Evolutionary conservation across 2,888 invertebrate species (phyloP), one percentile per base, ranked within the genome.

Genomic region (Phaonia tiefii): DNA sequence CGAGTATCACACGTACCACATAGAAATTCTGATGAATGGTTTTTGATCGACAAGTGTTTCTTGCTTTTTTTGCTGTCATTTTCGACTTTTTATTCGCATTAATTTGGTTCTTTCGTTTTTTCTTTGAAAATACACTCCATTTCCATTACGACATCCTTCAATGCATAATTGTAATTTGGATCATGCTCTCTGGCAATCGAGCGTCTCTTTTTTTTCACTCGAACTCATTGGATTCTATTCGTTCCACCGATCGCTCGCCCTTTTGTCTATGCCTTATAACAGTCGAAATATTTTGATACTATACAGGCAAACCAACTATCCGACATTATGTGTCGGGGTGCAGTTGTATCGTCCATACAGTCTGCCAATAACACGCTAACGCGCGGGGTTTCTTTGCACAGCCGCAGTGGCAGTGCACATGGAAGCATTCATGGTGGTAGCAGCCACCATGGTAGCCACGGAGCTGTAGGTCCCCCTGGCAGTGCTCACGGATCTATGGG

Each of bases 281-380:
- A 91, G 91, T 89, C 90, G 83, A 90, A 91, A 88, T 90, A 91
- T 88, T 91, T 91, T 86, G 91, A 89, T 86, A 63, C 63, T 22
- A 89, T 91, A 85, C 90, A 91, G 91, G 91, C 90, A 85, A 91
- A 91, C 87, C 91, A 91, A 86, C 88, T 91, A 83, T 91, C 91
- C 87, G 91, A 91, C 85, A 91, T 91, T 84, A 86, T 91, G 86
- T 91, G 91, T 84, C 91, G 91, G 78, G 91, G 91, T 76, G 91
- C 91, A 13, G 90, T 90, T 79, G 91, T 91, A 83, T 91, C 91
- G 85, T 91, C 91, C 82, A 91, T 91, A 85, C 91, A 91, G 84
- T 91, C 91, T 84, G 91, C 91, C 2, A 91, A 90, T 80, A 91
- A 91, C 83, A 91, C 91, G 73, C 86, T 91, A 39, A 91, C 91